Evolutionary conservation across 1,140 invertebrate genomes (phyloP), one percentile per base, ranked within the genome.

Genomic region (Laupala kohalensis): DNA sequence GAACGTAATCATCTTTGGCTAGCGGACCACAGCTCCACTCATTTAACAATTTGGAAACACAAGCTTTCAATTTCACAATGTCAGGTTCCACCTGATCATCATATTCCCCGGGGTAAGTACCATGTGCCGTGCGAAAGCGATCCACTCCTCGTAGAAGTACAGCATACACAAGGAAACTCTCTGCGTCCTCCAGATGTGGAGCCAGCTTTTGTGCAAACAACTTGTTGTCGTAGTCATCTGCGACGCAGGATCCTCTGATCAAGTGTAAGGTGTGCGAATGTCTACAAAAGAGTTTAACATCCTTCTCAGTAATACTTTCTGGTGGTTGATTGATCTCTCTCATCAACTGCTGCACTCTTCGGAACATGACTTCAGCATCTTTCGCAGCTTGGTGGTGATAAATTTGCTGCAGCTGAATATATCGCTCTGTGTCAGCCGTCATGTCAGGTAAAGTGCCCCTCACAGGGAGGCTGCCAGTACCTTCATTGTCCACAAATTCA

Each of bases 381-480:
- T 88, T 82, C 37, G 86, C 81, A 3, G 95, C 93, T 83, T 96
- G 92, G 37, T 90, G 87, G 64, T 90, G 87, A 78, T 96, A 97
- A 81, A 97, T 85, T 82, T 94, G 93, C 80, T 97, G 95, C 69
- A 99, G 83, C 72, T 89, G 85, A 69, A 99, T 88, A 81, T 97
- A 99, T 77, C 93, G 89, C 69, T 90, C 88, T 13, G 97, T 97
- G 77, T 98, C 95, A 23, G 96, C 90, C 13, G 94, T 96, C 97
- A 99, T 99, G 81, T 99, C 97, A 19, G 97, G 97, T 67, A 99
- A 82, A n/a, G 90, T 86, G 25, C 97, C 97, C 76, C 90, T 86
- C 5, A 99, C 77, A 9, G 97, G 97, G 25, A 99, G 81, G 67
- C 84, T 83, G 12, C 92, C 93, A 76, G 86, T 81, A 6, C 93